Evolutionary conservation across 2,888 invertebrate species (phyloP), one percentile per base, ranked within the genome.

Genomic region (Thera obeliscata): DNA sequence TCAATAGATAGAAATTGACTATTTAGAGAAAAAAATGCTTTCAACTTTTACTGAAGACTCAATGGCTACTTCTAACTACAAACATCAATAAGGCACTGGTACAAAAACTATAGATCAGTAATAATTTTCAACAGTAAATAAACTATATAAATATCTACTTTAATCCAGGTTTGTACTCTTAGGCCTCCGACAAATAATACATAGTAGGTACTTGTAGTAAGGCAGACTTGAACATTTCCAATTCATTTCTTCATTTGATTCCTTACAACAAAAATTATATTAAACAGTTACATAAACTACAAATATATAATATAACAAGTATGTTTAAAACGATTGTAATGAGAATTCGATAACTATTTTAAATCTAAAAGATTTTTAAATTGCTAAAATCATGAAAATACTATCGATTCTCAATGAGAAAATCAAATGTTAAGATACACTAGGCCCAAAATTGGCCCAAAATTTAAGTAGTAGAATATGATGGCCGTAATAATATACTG

Each of bases 401-500:
- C 8, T 46, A 9, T 9, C 9, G 6, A 50, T 12, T 50, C 33
- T 6, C 12, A 49, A 12, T 49, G 1, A 49, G 12, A 49, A 49
- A 49, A 12, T 12, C 1, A 12, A 12, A 12, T 12, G 12, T 4
- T 48, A 49, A 49, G 4, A 12, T 6, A 12, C 12, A 49, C 4
- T n/a, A 12, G n/a, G n/a, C 3, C 11, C 7, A 2, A n/a, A n/a
- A 49, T 12, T 12, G n/a, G n/a, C 3, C 11, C 7, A 2, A n/a
- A n/a, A 49, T 12, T 12, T 12, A 12, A n/a, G 12, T n/a, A 50
- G n/a, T 33, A 22, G 2, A 50, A 50, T 7, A 41, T 3, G 83
- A 84, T 83, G 82, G 81, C 80, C 71, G 75, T 68, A 80, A 79
- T 79, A 64, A 79, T 79, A 64, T 78, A 77, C 73, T 38, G 6